Percentiles rank a stretch among this genome's conserved stretches.
phyloP scores from a whole-genome alignment of 30 jellyfish, hydroid and myxozoan species.

The Clytia hemisphaerica region DNA sequence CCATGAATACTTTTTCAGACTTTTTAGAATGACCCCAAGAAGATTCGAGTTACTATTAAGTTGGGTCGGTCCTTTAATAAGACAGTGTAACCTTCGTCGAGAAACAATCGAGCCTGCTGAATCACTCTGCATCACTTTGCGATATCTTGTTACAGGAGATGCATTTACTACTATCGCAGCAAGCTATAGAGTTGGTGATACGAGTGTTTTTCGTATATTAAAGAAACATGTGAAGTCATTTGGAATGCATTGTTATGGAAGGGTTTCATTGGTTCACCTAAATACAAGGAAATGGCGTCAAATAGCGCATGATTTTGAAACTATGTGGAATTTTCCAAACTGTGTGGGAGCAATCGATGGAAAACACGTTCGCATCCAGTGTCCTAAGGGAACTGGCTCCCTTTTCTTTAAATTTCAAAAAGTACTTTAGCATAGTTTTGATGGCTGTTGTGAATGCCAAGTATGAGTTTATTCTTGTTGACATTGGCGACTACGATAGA shows the following conservation, averaged over 20 bases:
- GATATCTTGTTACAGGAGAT: too few species aligned
- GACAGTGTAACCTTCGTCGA: too few species aligned
- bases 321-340: constrained; percentile 50
- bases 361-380: constrained; percentile 45
- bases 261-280: constrained; percentile 33
- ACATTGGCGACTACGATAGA: constrained; percentile 41
- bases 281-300: constrained; percentile 27
- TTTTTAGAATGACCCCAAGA: too few species aligned
- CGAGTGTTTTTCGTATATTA: constrained; percentile 32
- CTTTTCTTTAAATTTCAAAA: constrained; percentile 37
- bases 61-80: too few species aligned
- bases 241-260: constrained; percentile 21
- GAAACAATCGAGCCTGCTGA: too few species aligned
- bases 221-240: constrained; percentile 28
- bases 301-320: constrained; percentile 41
- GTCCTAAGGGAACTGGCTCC: constrained; percentile 57
- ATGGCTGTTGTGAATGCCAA: constrained; percentile 40
- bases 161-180: constrained; percentile 54
- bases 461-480: constrained; percentile 37
- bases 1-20: too few species aligned
- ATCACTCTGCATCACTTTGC: too few species aligned
- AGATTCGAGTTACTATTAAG: too few species aligned
- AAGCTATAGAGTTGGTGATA: constrained; percentile 34
- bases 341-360: constrained; percentile 64
- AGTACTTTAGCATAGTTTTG: constrained; percentile 45